These are phyloP conservation scores for Alouatta palliata DNA, from an alignment of 2,113 vertebrate genomes.

Conservation along the genomic window DNA sequence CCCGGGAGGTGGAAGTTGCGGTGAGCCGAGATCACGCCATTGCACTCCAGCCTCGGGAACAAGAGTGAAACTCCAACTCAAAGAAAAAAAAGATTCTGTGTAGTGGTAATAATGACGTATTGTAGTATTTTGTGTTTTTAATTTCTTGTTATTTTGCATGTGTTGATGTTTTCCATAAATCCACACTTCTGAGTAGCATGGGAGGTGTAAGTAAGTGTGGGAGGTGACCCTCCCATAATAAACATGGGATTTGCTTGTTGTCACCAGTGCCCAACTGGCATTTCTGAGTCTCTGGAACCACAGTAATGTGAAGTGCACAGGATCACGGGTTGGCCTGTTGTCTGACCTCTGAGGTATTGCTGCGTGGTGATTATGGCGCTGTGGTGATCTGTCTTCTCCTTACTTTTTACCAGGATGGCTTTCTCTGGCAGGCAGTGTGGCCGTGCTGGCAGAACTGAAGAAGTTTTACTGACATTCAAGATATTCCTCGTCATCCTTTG, in stretches of 20 bases:
- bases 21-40: too few species aligned
- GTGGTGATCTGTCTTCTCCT: slow-evolving; percentile 41
- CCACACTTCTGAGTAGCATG: background rate
- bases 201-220: too few species aligned
- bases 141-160: slow-evolving; percentile 22
- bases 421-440: slow-evolving; percentile 68
- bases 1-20: too few species aligned
- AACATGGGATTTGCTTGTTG: slow-evolving; percentile 41
- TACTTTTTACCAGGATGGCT: slow-evolving; percentile 83
- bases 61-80: too few species aligned
- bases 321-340: background rate
- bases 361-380: slow-evolving; percentile 2
- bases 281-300: background rate
- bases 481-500: slow-evolving; percentile 78
- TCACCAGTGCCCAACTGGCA: background rate
- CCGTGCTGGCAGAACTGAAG: slow-evolving; percentile 75
- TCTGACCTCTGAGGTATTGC: background rate
- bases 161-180: slow-evolving; percentile 44
- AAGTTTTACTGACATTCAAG: slow-evolving; percentile 73
- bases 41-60: too few species aligned
- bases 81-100: background rate
- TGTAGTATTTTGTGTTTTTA: slow-evolving; percentile 8
- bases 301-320: background rate
- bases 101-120: background rate
- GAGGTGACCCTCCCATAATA: background rate